Percentiles rank a stretch among this genome's conserved stretches.
These are phyloP conservation scores for Oxygymnocypris stewartii DNA, from an alignment of 2,113 vertebrate genomes.

Conservation along the genomic window DNA sequence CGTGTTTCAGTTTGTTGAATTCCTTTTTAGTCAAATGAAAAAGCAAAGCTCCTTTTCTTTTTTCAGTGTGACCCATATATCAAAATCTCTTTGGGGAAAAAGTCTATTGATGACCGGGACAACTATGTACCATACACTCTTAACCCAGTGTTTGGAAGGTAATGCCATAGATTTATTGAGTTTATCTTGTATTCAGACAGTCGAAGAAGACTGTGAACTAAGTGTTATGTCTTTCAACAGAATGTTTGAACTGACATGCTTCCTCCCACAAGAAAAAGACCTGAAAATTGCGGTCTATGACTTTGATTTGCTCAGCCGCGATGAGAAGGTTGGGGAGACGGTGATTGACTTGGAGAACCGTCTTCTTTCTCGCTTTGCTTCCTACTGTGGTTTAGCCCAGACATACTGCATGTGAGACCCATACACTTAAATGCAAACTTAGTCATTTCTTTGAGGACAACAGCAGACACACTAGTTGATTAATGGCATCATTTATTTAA, in stretches of 20 bases:
- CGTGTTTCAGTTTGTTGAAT: neutral
- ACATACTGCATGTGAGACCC: constrained; percentile 88
- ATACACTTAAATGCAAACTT: neutral
- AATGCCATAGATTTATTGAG: constrained; percentile 45
- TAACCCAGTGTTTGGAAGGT: constrained; percentile 94
- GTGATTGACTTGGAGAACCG: constrained; percentile 96
- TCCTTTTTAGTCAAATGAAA: neutral
- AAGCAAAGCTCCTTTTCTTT: constrained; percentile 22
- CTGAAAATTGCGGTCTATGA: constrained; percentile 95
- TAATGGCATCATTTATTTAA: constrained; percentile 15
- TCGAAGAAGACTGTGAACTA: neutral
- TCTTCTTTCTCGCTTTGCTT: constrained; percentile 90
- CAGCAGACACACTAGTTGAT: neutral
- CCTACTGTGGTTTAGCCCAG: constrained; percentile 90
- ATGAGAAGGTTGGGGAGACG: constrained; percentile 97
- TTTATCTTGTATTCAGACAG: neutral
- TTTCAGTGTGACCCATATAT: constrained; percentile 95
- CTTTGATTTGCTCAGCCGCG: constrained; percentile 86
- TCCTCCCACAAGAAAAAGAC: constrained; percentile 97
- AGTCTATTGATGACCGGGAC: constrained; percentile 90
- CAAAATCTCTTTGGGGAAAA: constrained; percentile 89
- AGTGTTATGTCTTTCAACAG: constrained; percentile 63
- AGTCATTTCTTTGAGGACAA: neutral
- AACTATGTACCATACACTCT: constrained; percentile 88
- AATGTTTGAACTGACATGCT: constrained; percentile 96